Conservation (phyloP, 2,888 invertebrate species). For the Neoitamus cyanurus region DNA sequence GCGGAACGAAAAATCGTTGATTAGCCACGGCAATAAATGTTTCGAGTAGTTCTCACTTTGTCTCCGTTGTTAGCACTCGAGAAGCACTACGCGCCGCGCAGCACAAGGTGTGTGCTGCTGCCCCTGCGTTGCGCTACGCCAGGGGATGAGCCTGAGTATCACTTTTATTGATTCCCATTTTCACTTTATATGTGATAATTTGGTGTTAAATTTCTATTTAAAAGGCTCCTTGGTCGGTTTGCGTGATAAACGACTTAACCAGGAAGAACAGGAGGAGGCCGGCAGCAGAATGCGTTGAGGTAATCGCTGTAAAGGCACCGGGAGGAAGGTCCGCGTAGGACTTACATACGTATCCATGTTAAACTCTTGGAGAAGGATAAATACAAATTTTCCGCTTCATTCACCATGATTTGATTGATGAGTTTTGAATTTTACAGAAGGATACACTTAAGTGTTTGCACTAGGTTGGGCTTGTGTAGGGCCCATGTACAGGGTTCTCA, state of each 20-base stretch:
- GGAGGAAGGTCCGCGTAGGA: neutral
- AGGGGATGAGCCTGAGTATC: slow-evolving; percentile 6
- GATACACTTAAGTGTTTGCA: neutral
- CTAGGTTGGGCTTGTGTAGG: neutral
- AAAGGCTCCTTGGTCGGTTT: slow-evolving; percentile 50
- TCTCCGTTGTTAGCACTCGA: slow-evolving; percentile 50
- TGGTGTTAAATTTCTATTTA: slow-evolving; percentile 58
- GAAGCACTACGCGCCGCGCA: neutral
- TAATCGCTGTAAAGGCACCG: neutral
- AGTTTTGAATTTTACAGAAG: slow-evolving; percentile 30
- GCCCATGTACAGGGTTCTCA: neutral
- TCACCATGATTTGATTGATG: slow-evolving; percentile 41
- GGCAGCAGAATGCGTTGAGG: neutral
- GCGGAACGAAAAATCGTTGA: slow-evolving; percentile 33
- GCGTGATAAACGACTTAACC: slow-evolving; percentile 22
- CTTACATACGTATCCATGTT: neutral
- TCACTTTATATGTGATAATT: slow-evolving; percentile 55
- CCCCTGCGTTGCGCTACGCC: neutral
- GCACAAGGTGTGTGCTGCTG: neutral
- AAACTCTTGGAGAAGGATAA: slow-evolving; percentile 6
- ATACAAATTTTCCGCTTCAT: slow-evolving; percentile 49
- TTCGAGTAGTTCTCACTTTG: slow-evolving; percentile 51
- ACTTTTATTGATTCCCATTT: slow-evolving; percentile 21
- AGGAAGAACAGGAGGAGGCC: neutral
- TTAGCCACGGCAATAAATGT: slow-evolving; percentile 51